Evolutionary conservation across 2,113 vertebrate genomes (phyloP).

Genomic region (Rhipidura dahli): DNA sequence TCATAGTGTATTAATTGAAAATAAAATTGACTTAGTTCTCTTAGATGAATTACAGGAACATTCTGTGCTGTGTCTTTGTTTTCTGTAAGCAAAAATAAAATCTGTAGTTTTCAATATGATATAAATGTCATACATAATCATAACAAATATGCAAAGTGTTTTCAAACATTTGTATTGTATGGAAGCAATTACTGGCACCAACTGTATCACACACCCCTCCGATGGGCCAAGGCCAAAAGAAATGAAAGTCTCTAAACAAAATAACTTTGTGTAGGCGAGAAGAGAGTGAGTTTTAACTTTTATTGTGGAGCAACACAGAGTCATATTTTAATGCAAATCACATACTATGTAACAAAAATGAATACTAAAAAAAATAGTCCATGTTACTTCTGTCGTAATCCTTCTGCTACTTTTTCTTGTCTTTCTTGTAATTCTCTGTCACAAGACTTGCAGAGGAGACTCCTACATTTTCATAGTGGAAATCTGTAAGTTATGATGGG

Average conservation of each 20-base stretch:
- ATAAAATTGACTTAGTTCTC: constrained; percentile 27
- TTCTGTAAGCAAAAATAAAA: constrained; percentile 54
- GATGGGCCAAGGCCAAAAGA: constrained; percentile 71
- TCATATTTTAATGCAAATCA: constrained; percentile 84
- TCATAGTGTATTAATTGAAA: constrained; percentile 7
- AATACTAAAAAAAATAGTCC: constrained; percentile 75
- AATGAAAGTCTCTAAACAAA: constrained; percentile 81
- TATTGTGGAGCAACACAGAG: constrained; percentile 76
- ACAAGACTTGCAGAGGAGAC: neutral
- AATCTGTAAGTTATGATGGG: neutral
- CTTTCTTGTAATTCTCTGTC: neutral
- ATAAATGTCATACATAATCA: constrained; percentile 69
- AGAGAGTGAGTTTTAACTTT: constrained; percentile 81
- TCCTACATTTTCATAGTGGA: neutral
- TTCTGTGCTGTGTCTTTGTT: constrained; percentile 10
- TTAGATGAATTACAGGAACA: neutral
- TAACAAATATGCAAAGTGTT: constrained; percentile 71
- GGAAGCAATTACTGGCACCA: constrained; percentile 93
- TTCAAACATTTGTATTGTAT: constrained; percentile 82
- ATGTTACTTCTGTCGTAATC: constrained; percentile 75
- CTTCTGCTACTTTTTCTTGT: constrained; percentile 49
- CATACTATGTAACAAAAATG: constrained; percentile 79
- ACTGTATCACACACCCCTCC: constrained; percentile 84
- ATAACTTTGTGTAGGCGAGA: constrained; percentile 83
- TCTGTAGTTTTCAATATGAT: constrained; percentile 61